Evolutionary conservation across 2,888 invertebrate species (phyloP).

Genomic region (Zeuzera pyrina): DNA sequence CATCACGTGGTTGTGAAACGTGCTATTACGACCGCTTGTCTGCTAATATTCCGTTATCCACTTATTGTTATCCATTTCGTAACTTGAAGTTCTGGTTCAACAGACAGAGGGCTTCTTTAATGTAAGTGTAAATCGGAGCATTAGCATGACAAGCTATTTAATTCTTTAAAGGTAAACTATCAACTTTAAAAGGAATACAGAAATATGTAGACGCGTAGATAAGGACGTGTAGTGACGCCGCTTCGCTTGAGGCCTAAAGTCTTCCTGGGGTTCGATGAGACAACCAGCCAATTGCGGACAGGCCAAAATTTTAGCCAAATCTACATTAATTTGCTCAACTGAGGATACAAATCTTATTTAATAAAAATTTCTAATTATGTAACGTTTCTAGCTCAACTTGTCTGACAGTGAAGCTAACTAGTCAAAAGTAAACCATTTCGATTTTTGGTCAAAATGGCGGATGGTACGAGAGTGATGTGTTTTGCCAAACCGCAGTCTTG

Average conservation of each 20-base stretch:
- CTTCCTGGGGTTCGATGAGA: constrained; percentile 38
- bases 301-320: constrained; percentile 53
- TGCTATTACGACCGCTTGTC: constrained; percentile 63
- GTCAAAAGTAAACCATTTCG: too few species aligned
- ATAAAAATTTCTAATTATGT: neutral
- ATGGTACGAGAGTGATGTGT: constrained; percentile 8
- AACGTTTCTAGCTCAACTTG: neutral
- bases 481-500: constrained; percentile 28
- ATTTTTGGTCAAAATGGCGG: constrained; percentile 14
- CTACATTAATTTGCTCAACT: constrained; percentile 43
- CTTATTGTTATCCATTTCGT: too few species aligned
- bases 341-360: neutral
- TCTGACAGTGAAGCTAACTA: too few species aligned
- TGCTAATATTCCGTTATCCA: too few species aligned
- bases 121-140: too few species aligned
- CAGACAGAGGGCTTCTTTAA: too few species aligned
- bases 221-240: constrained; percentile 48
- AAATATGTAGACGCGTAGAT: constrained; percentile 58
- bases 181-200: constrained; percentile 38
- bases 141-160: too few species aligned
- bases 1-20: constrained; percentile 70
- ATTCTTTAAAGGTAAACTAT: constrained; percentile 29
- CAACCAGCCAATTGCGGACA: constrained; percentile 10
- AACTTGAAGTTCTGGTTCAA: too few species aligned
- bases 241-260: constrained; percentile 64